Conservation (phyloP, 2,888 invertebrate genomes). For the Fissipunctia ypsillon region DNA sequence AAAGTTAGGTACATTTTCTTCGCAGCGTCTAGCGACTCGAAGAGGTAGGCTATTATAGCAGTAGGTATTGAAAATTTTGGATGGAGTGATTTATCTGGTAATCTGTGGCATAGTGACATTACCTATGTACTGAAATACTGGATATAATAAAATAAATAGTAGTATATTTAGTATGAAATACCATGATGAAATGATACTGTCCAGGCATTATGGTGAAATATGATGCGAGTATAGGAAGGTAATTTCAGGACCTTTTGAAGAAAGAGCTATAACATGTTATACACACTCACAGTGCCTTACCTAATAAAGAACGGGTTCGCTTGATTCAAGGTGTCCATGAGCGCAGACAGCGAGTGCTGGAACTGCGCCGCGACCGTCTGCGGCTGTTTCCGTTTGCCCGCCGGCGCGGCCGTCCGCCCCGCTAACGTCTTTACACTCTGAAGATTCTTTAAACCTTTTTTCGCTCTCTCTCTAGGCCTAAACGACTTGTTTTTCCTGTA, state of each 20-base stretch:
- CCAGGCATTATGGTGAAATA: neutral
- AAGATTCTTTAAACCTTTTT: constrained; percentile 96
- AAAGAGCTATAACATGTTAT: neutral
- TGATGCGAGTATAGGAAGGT: neutral
- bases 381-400: constrained; percentile 95
- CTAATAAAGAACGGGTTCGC: constrained; percentile 91
- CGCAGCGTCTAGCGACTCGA: too few relatives aligned
- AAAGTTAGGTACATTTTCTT: too few relatives aligned
- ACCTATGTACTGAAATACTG: neutral
- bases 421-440: constrained; percentile 98
- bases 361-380: constrained; percentile 98
- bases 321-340: constrained; percentile 98
- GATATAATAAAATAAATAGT: neutral
- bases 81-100: too few relatives aligned
- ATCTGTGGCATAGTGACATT: too few relatives aligned
- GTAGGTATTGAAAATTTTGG: too few relatives aligned
- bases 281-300: constrained; percentile 68
- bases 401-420: constrained; percentile 92
- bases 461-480: constrained; percentile 95
- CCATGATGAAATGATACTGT: neutral
- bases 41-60: too few relatives aligned
- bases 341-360: constrained; percentile 96
- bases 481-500: constrained; percentile 97
- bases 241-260: neutral
- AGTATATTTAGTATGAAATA: neutral